Percentiles rank a stretch among this genome's conserved stretches.
These are phyloP conservation scores for Drosophila bunnanda DNA, from an alignment of 2,888 invertebrate species.

Conservation along the genomic window DNA sequence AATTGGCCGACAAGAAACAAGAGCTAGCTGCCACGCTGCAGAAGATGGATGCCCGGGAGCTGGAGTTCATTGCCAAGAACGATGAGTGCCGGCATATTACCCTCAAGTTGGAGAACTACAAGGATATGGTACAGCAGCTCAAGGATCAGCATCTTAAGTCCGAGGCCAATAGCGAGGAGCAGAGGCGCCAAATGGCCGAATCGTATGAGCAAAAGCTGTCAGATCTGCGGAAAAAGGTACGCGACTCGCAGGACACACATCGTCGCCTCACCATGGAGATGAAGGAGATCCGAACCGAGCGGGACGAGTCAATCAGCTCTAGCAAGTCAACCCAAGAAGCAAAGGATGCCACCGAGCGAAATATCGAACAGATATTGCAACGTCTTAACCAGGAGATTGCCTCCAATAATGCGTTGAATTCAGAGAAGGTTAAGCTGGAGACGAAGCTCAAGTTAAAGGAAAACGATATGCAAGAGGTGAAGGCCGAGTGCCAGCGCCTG, in stretches of 20 bases:
- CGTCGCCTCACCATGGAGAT: slow-evolving; percentile 83
- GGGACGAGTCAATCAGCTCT: slow-evolving; percentile 81
- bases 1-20: slow-evolving; percentile 84
- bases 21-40: slow-evolving; percentile 82
- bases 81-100: slow-evolving; percentile 83
- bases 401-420: slow-evolving; percentile 80
- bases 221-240: slow-evolving; percentile 84
- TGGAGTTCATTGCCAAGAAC: slow-evolving; percentile 84
- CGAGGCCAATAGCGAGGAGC: slow-evolving; percentile 80
- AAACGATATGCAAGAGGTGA: slow-evolving; percentile 79
- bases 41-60: slow-evolving; percentile 85
- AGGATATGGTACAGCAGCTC: slow-evolving; percentile 82
- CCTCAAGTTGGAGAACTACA: slow-evolving; percentile 83
- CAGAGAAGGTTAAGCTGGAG: slow-evolving; percentile 73
- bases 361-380: slow-evolving; percentile 80
- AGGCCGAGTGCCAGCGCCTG: slow-evolving; percentile 75
- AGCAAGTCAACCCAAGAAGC: slow-evolving; percentile 81
- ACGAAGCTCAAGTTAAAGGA: slow-evolving; percentile 75
- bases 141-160: slow-evolving; percentile 82
- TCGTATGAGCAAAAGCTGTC: slow-evolving; percentile 84
- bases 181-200: slow-evolving; percentile 83
- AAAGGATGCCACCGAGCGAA: slow-evolving; percentile 80
- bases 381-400: slow-evolving; percentile 82
- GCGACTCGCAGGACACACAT: slow-evolving; percentile 85
- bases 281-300: slow-evolving; percentile 80